phyloP scores from a whole-genome alignment of 1,140 invertebrate species.

The Drosophila truncata region DNA sequence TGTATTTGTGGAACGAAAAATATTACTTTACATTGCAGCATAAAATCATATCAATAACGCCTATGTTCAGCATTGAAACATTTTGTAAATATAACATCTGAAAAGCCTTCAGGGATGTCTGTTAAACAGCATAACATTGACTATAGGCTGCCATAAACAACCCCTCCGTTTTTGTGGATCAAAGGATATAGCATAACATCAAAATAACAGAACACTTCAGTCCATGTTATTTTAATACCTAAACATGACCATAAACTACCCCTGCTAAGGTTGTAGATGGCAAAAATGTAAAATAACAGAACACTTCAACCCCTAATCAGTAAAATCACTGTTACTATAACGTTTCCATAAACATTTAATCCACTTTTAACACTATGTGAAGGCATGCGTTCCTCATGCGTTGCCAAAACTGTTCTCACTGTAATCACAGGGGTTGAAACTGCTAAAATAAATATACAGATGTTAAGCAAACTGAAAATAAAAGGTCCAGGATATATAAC shows the following conservation, averaged over 20 bases:
- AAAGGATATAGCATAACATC: background rate
- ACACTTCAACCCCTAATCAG: too few species aligned
- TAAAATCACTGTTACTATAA: background rate
- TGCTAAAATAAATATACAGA: constrained; percentile 2
- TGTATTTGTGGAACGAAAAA: background rate
- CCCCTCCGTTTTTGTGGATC: constrained; percentile 1
- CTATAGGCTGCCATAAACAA: constrained; percentile 7
- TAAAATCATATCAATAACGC: too few species aligned
- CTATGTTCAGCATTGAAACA: too few species aligned
- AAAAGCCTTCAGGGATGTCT: background rate
- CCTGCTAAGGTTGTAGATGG: background rate
- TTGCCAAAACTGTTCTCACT: constrained; percentile 49
- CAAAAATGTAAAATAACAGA: background rate
- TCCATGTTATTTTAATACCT: too few species aligned
- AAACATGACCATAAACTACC: background rate
- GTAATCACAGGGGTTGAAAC: background rate
- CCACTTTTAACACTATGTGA: background rate
- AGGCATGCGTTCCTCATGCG: background rate
- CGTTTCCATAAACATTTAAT: background rate
- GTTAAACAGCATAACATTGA: background rate
- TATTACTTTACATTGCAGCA: background rate
- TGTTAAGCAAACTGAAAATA: background rate
- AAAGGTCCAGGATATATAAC: background rate
- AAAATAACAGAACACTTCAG: background rate
- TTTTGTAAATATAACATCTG: background rate